Evolutionary conservation across 2,888 invertebrate species (phyloP).

Genomic region (Yponomeuta cagnagella): DNA sequence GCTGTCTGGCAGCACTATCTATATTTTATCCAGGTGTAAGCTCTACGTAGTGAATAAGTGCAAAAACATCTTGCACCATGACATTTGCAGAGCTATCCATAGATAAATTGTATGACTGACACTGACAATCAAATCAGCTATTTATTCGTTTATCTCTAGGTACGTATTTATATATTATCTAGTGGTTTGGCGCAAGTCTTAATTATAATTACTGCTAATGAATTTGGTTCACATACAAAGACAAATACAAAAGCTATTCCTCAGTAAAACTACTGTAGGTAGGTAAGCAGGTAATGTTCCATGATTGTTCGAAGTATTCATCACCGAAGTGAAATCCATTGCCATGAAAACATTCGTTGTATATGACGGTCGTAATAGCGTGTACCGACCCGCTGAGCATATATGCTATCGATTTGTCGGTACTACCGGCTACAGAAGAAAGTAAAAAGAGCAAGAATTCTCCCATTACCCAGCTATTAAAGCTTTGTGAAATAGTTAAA

Average conservation of each 20-base stretch:
- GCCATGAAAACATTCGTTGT: constrained; percentile 11
- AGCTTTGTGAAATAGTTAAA: no score
- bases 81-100: no score
- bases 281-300: background rate
- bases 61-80: no score
- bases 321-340: constrained; percentile 3
- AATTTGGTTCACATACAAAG: background rate
- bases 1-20: no score
- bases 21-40: no score
- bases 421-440: background rate
- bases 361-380: constrained; percentile 3
- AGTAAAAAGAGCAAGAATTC: background rate
- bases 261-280: background rate
- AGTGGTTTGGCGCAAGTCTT: no score
- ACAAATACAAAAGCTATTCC: background rate
- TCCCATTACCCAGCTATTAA: background rate
- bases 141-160: no score
- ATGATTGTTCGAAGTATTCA: constrained; percentile 1
- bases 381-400: constrained; percentile 12
- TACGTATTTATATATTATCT: no score
- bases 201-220: no score
- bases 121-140: no score
- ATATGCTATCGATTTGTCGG: constrained; percentile 10
- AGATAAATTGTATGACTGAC: no score
- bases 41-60: no score